Percentiles rank a stretch among this genome's conserved stretches.
Conservation (phyloP, 2,797 vertebrate species). For the Salmo trutta region DNA sequence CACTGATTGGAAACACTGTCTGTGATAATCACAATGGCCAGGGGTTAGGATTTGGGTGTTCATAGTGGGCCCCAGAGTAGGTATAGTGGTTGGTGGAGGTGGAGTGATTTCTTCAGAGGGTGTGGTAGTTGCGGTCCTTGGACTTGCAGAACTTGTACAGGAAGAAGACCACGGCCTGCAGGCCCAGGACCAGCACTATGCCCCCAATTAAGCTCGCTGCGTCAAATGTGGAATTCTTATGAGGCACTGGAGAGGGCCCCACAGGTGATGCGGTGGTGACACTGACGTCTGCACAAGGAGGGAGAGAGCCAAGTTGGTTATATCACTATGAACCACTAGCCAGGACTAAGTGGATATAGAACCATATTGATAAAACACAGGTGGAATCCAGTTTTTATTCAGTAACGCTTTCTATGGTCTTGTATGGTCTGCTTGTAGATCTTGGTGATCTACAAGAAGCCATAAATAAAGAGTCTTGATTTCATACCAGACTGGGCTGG, state of each 20-base stretch:
- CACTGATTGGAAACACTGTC: slow-evolving; percentile 33
- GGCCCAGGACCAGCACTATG: slow-evolving; percentile 92
- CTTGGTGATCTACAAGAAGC: no score
- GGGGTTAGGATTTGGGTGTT: slow-evolving; percentile 1
- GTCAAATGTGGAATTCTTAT: slow-evolving; percentile 89
- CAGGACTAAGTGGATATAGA: no score
- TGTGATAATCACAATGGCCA: slow-evolving; percentile 15
- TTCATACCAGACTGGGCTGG: not conserved
- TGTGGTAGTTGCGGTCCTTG: slow-evolving; percentile 99
- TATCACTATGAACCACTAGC: not conserved
- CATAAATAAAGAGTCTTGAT: no score
- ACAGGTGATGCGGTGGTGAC: slow-evolving; percentile 50
- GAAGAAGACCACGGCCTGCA: slow-evolving; percentile 97
- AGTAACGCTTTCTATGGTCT: no score
- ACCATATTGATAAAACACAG: no score
- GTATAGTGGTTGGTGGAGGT: not conserved
- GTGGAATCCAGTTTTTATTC: no score
- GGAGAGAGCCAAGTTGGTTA: not conserved
- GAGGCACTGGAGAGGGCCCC: slow-evolving; percentile 61
- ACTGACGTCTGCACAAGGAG: slow-evolving; percentile 33
- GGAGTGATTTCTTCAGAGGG: slow-evolving; percentile 80
- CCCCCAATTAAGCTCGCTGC: slow-evolving; percentile 98
- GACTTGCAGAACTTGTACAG: slow-evolving; percentile 99
- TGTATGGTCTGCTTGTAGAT: no score
- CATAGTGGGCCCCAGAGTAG: slow-evolving; percentile 56